Evolutionary conservation across 2,113 vertebrate species (phyloP), one percentile per base, ranked within the genome.

Genomic region (Apteryx owenii): DNA sequence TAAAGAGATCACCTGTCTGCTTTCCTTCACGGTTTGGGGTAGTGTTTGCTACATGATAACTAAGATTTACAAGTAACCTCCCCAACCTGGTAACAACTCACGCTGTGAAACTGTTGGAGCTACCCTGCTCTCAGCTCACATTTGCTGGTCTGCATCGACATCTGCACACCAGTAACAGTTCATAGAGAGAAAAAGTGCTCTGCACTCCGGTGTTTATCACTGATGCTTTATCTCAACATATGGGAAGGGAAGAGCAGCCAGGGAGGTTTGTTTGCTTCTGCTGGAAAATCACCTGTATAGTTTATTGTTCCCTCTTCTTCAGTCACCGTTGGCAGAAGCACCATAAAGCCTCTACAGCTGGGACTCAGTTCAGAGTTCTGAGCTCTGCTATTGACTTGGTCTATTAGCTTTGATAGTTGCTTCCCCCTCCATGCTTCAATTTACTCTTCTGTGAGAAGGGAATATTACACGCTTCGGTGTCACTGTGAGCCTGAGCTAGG

Each of bases 231-330:
- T 60, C 91, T 96, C 71, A 86, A 58, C 81, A 93, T 68, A 93
- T 56, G 88, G 87, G 82, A 95, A 91, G 69, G 72, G 82, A 93
- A 84, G 75, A 89, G 79, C 61, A 95, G 94, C 85, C 95, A 96
- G 85, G 3, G 0, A 91, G 28, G 65, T 72, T 78, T 85, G 68
- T 91, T 94, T 77, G 85, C 91, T 91, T 93, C 89, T 84, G 69
- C 68, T 93, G 85, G 94, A 95, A 95, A 96, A 94, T 91, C 89
- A 91, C 88, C 28, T 1, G 0, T 0, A 0, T 44, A 71, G 82
- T 91, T 96, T 95, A 94, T 89, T 79, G 85, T 89, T 71, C 79
- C 88, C 65, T 83, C 79, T 88, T 87, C 2, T 29, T 69, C 3
- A 0, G 82, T 88, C 91, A 95, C 82, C 80, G 71, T 15, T 81